These are phyloP conservation scores for Saturnia pavonia DNA, from an alignment of 2,888 invertebrate genomes.

Conservation along the genomic window DNA sequence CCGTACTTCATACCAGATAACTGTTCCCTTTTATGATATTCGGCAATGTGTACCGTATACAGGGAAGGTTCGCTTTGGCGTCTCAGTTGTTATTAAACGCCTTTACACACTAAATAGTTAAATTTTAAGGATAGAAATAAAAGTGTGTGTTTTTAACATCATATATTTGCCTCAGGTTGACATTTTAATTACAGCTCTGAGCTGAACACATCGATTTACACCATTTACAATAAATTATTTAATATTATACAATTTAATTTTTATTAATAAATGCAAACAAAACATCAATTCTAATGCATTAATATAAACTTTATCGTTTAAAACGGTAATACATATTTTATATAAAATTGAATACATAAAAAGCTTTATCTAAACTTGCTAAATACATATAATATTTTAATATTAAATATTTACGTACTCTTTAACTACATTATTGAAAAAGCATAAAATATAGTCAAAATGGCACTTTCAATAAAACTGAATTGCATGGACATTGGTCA, in stretches of 20 bases:
- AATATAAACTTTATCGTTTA: slow-evolving; percentile 43
- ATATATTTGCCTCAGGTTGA: slow-evolving; percentile 55
- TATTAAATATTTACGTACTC: slow-evolving; percentile 32
- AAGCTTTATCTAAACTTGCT: slow-evolving; percentile 36
- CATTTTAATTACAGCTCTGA: slow-evolving; percentile 57
- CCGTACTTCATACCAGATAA: too few relatives aligned
- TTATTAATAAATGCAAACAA: slow-evolving; percentile 37
- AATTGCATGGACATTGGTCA: neutral
- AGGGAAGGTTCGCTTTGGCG: too few relatives aligned
- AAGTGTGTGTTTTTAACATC: slow-evolving; percentile 43
- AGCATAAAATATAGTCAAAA: slow-evolving; percentile 19
- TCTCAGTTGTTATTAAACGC: too few relatives aligned
- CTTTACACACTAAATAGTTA: neutral
- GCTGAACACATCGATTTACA: slow-evolving; percentile 56
- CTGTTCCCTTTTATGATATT: too few relatives aligned
- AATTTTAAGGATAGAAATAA: slow-evolving; percentile 10
- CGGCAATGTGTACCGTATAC: too few relatives aligned
- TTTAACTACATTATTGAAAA: slow-evolving; percentile 21
- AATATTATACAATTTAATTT: slow-evolving; percentile 23
- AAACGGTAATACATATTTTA: slow-evolving; percentile 46
- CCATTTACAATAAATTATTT: slow-evolving; percentile 26
- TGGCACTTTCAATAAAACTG: slow-evolving; percentile 41
- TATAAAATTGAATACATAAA: slow-evolving; percentile 48
- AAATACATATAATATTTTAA: slow-evolving; percentile 29
- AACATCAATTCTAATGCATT: slow-evolving; percentile 17